Base-by-base conservation (phyloP, 1,140 invertebrate species). In the Eurosta solidaginis region DNA sequence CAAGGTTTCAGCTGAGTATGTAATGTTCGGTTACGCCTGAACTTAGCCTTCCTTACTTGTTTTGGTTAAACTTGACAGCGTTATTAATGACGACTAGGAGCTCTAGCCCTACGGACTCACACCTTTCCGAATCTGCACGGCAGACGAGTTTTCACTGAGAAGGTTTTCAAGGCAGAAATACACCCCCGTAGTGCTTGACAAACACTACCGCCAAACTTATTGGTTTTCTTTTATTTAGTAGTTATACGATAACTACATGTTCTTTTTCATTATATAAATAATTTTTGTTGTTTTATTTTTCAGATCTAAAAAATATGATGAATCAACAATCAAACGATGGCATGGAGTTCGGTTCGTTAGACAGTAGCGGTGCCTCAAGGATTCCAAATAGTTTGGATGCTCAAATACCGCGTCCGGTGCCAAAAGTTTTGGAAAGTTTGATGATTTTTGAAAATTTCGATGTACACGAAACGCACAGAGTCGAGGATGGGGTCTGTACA, bases 371-470 rank as follows among this genome's bases (percentile, higher is more conserved):
- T 9, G 54, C 29, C 10, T n/a, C 59, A 1, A 20, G 59, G 22
- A n/a, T 68, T 5, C 7, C 17, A 27, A 68, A 20, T 33, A 9
- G 33, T 2, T 68, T 68, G 36, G 73, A 74, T 29, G 4, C 40
- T 2, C 22, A 45, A n/a, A 40, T 42, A 17, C 12, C 44, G 29
- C 5, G 44, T 25, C 9, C 50, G 7, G 45, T 78, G 22, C 81
- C 85, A 2, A 81, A 83, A 33, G 80, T 83, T 1, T 77, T 87
- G 76, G 85, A 87, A 79, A 83, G 84, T 75, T 79, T 87, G 40
- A 83, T 86, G 59, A 86, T 87, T 79, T 87, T 84, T 78, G 85
- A 87, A 81, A 87, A 87, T 78, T 87, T 86, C 76, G 83, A 87
- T 78, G 85, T 87, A 50, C 85, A 87, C 50, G 85, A 87, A 74